A percentile compares a stretch with the other conserved stretches of the same genome.
Conservation (phyloP, 1,140 invertebrate species). For the Macrosteles quadrilineatus region DNA sequence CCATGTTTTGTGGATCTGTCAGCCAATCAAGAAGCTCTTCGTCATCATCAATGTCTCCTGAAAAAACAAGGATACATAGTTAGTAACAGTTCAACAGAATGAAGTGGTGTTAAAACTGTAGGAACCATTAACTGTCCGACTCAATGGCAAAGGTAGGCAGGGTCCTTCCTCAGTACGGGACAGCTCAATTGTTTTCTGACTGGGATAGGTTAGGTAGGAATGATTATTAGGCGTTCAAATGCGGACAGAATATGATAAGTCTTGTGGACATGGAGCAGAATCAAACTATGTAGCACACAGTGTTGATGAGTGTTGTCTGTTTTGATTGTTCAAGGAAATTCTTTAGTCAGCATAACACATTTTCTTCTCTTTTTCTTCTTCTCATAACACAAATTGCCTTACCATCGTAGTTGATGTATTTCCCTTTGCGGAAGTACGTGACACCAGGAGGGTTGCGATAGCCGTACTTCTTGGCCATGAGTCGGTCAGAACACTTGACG, state of each 20-base stretch:
- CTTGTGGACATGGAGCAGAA: too few relatives aligned
- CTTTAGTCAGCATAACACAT: too few relatives aligned
- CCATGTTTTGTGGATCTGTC: conserved; percentile 93
- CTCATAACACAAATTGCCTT: too few relatives aligned
- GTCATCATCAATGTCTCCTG: conserved; percentile 84
- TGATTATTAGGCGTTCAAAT: too few relatives aligned
- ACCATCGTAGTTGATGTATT: conserved; percentile 89
- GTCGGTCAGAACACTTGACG: conserved; percentile 82
- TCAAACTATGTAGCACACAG: too few relatives aligned
- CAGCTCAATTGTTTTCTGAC: too few relatives aligned
- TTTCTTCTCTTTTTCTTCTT: too few relatives aligned
- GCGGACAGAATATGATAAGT: too few relatives aligned
- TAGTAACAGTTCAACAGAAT: conserved; percentile 11
- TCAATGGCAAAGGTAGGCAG: neutral
- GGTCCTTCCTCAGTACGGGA: neutral
- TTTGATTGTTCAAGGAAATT: too few relatives aligned
- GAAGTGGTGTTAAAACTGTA: neutral
- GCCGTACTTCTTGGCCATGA: conserved; percentile 95
- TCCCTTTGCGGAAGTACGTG: conserved; percentile 88
- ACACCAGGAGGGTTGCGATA: conserved; percentile 86
- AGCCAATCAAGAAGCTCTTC: conserved; percentile 93
- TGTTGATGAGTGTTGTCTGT: too few relatives aligned
- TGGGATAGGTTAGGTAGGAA: too few relatives aligned
- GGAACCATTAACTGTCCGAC: neutral
- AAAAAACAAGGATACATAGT: too few relatives aligned